phyloP scores from a whole-genome alignment of 2,797 vertebrate species.

The Tokudaia tokunoshimensis region DNA sequence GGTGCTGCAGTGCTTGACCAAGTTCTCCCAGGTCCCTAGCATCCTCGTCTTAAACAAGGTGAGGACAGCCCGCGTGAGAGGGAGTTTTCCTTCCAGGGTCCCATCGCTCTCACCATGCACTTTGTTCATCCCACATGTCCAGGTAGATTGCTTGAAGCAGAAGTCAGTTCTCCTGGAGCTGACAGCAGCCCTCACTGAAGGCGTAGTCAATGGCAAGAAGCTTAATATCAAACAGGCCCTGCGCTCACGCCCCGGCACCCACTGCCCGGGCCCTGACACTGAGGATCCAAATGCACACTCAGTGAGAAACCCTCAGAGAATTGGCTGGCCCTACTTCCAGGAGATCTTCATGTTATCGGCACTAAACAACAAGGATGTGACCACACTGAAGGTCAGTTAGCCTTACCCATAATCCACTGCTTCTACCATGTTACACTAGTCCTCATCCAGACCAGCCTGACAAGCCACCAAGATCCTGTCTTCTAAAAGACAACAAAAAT shows the following conservation, averaged over 20 bases:
- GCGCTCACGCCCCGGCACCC: rapidly evolving
- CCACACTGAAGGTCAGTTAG: slow-evolving; percentile 92
- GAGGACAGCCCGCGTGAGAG: neutral
- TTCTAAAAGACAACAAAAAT: neutral
- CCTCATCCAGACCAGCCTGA: neutral
- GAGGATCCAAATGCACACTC: neutral
- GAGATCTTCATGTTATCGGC: slow-evolving; percentile 98
- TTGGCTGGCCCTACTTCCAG: slow-evolving; percentile 94
- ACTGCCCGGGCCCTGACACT: neutral
- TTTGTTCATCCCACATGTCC: neutral
- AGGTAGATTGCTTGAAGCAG: slow-evolving; percentile 95
- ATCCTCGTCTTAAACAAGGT: slow-evolving; percentile 98
- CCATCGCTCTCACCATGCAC: neutral
- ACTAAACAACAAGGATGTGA: slow-evolving; percentile 92
- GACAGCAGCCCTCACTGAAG: slow-evolving; percentile 92
- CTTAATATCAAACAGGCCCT: slow-evolving; percentile 81
- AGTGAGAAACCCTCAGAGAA: slow-evolving; percentile 81
- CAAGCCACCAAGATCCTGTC: neutral
- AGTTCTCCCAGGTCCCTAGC: slow-evolving; percentile 91
- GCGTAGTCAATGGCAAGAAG: slow-evolving; percentile 92
- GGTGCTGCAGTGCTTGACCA: slow-evolving; percentile 92
- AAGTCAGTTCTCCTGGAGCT: slow-evolving; percentile 93
- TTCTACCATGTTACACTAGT: slow-evolving; percentile 15
- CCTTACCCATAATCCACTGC: rapidly evolving
- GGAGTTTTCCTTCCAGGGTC: neutral